These are phyloP conservation scores for Amblyraja radiata DNA, from an alignment of 2,797 vertebrate genomes.

Conservation along the genomic window DNA sequence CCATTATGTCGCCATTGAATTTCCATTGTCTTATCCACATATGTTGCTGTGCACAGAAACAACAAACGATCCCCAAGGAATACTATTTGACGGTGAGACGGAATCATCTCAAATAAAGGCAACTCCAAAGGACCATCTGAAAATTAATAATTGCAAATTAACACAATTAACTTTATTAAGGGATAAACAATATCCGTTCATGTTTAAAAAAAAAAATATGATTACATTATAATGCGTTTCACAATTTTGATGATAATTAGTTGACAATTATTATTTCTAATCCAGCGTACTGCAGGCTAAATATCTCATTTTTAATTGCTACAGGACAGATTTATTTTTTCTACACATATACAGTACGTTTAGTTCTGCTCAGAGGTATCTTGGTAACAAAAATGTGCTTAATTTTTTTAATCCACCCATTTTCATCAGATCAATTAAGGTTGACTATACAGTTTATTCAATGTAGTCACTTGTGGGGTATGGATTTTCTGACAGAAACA, in stretches of 20 bases:
- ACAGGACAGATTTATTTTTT: not conserved
- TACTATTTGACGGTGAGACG: slow-evolving; percentile 81
- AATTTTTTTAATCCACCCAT: not conserved
- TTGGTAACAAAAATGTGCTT: not conserved
- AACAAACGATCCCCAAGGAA: slow-evolving; percentile 80
- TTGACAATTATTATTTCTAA: not conserved
- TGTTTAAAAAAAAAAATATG: not conserved
- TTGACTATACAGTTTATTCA: not conserved
- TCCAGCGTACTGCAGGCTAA: not conserved
- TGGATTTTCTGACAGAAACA: not conserved
- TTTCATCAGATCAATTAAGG: not conserved
- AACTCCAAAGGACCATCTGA: slow-evolving; percentile 75
- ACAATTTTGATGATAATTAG: not conserved
- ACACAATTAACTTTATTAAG: not conserved
- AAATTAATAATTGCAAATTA: slow-evolving; percentile 36
- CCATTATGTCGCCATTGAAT: slow-evolving; percentile 74
- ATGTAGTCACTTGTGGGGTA: not conserved
- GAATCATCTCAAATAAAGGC: slow-evolving; percentile 81
- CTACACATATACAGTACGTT: not conserved
- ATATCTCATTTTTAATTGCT: not conserved
- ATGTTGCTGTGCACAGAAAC: slow-evolving; percentile 78
- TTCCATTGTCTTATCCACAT: slow-evolving; percentile 61
- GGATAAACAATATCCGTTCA: not conserved
- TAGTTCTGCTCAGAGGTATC: not conserved
- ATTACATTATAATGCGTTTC: not conserved